Conservation (phyloP, 2,888 invertebrate genomes). For the Idaea dimidiata region DNA sequence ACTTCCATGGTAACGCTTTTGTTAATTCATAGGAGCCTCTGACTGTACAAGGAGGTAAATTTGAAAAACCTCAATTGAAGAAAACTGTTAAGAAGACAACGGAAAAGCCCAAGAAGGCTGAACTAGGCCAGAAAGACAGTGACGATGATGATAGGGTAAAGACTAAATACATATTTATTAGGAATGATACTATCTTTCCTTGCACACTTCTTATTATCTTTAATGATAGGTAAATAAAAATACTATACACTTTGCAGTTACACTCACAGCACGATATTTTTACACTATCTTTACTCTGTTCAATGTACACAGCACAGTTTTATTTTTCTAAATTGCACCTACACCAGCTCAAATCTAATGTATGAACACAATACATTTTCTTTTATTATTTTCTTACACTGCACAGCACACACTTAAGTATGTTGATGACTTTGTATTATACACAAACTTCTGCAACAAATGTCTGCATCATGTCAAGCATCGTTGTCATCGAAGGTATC, state of each 20-base stretch:
- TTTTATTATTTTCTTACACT: neutral
- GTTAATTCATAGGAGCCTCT: slow-evolving; percentile 72
- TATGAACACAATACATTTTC: neutral
- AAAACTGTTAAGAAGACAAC: slow-evolving; percentile 67
- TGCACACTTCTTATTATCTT: slow-evolving; percentile 26
- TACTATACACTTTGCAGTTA: slow-evolving; percentile 3
- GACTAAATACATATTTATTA: slow-evolving; percentile 32
- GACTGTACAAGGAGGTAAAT: slow-evolving; percentile 71
- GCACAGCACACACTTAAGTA: neutral
- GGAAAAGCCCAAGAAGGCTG: slow-evolving; percentile 63
- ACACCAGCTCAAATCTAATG: neutral
- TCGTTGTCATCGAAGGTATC: neutral
- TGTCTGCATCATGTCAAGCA: neutral
- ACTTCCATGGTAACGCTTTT: slow-evolving; percentile 49
- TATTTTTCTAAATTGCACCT: slow-evolving; percentile 8
- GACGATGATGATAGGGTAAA: slow-evolving; percentile 56
- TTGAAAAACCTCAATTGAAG: slow-evolving; percentile 73
- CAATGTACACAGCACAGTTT: slow-evolving; percentile 4
- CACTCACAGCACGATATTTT: slow-evolving; percentile 1
- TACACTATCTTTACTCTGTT: neutral
- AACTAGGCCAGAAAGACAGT: slow-evolving; percentile 32
- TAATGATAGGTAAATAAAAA: neutral
- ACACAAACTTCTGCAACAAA: slow-evolving; percentile 10
- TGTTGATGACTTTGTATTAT: slow-evolving; percentile 1
- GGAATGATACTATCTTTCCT: slow-evolving; percentile 43